Percentiles rank a stretch among this genome's conserved stretches.
phyloP scores from a whole-genome alignment of 2,888 invertebrate genomes.

The Patella depressa region DNA sequence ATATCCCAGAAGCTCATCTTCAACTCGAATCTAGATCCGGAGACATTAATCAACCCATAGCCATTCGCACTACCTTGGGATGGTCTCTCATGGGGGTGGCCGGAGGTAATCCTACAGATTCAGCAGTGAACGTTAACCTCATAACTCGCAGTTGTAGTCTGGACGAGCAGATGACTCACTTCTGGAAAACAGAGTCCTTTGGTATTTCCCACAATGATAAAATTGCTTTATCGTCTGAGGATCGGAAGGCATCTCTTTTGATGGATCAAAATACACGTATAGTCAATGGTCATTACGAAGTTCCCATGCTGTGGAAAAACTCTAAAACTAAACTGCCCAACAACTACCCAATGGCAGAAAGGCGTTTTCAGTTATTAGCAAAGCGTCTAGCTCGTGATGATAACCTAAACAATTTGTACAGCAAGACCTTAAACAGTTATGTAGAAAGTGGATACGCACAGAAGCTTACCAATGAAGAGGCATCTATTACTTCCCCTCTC shows the following conservation, averaged over 20 bases:
- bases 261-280: background rate
- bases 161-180: background rate
- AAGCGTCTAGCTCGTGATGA: background rate
- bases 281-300: slow-evolving; percentile 7
- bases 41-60: background rate
- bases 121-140: background rate
- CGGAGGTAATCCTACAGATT: background rate
- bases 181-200: slow-evolving; percentile 14
- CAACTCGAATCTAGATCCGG: background rate
- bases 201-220: background rate
- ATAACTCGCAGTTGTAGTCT: background rate
- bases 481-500: background rate
- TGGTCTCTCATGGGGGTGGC: slow-evolving; percentile 10
- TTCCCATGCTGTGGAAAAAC: slow-evolving; percentile 10
- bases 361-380: background rate
- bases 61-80: background rate
- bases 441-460: slow-evolving; percentile 19
- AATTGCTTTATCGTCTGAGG: background rate
- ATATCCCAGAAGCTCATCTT: slow-evolving; percentile 1
- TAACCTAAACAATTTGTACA: slow-evolving; percentile 2
- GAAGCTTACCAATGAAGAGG: background rate
- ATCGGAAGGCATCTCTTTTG: background rate
- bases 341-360: background rate
- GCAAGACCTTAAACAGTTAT: slow-evolving; percentile 6
- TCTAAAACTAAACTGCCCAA: background rate